phyloP scores from a whole-genome alignment of 2,113 vertebrate genomes.

The Bufo gargarizans region DNA sequence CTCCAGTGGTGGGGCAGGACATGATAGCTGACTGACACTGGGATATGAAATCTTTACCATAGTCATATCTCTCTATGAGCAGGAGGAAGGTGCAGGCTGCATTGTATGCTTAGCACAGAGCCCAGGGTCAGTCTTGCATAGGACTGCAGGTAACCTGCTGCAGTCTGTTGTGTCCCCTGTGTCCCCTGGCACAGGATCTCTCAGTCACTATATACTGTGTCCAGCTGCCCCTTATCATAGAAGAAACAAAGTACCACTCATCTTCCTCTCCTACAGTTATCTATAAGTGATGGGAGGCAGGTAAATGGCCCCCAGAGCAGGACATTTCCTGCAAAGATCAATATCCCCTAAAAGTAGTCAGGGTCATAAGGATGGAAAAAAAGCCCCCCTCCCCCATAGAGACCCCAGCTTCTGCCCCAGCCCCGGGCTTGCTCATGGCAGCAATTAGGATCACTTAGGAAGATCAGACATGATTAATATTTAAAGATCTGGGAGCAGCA shows the following conservation, averaged over 20 bases:
- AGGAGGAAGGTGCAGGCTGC: not conserved
- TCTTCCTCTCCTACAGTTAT: not conserved
- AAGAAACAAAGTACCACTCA: not conserved
- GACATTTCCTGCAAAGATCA: slow-evolving; percentile 82
- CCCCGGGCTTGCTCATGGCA: slow-evolving; percentile 48
- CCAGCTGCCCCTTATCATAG: not conserved
- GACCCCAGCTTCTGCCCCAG: slow-evolving; percentile 6
- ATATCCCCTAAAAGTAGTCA: slow-evolving; percentile 76
- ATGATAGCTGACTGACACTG: too few relatives aligned
- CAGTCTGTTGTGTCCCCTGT: not conserved
- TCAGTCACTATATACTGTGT: not conserved
- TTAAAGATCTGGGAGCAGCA: slow-evolving; percentile 59
- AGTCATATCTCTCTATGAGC: too few relatives aligned
- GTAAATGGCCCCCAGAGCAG: slow-evolving; percentile 82
- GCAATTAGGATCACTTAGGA: slow-evolving; percentile 59
- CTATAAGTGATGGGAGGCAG: slow-evolving; percentile 81
- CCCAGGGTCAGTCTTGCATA: not conserved
- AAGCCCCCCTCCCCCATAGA: not conserved
- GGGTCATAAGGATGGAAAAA: slow-evolving; percentile 60
- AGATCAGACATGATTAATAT: slow-evolving; percentile 59
- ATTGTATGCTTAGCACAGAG: not conserved
- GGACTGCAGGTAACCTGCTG: not conserved
- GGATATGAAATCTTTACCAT: too few relatives aligned
- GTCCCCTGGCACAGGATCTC: not conserved
- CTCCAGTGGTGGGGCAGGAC: too few relatives aligned